Base-by-base conservation (phyloP, 1,140 invertebrate species). In the Neodiprion lecontei region DNA sequence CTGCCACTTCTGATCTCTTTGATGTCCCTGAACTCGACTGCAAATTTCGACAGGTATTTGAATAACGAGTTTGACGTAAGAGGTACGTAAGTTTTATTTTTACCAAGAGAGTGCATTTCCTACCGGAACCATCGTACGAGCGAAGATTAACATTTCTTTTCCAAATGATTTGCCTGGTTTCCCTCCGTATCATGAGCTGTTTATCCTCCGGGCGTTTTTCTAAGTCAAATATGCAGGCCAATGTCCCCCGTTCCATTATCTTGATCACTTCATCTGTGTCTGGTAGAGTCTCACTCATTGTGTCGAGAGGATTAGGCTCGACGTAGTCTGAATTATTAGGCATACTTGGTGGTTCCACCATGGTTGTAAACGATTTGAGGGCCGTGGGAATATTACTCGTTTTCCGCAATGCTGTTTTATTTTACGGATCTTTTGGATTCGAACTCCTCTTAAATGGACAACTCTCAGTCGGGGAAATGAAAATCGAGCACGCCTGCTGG, bases 1-100 rank as follows among this genome's bases (percentile, higher is more conserved):
- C 95, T 96, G 1, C 96, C 96, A 23, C 91, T 77, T 12, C 96
- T 89, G 21, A 96, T 91, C 90, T 97, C 96, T 86, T 96, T 96
- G 1, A 97, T 92, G 85, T 96, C 94, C 49, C 93, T 83, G 71
- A 97, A 89, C 80, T 96, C 94, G 70, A 96, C 92, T 86, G 66
- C 80, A 84, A 3, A 83, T 77, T 8, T 14, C 77, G 72, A 9
- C 80, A 79, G 70, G 77, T 12, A 85, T 81, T 7, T 82, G 82
- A 14, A 61, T 61, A 61, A 65, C 14, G 21, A 47, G 69, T 1
- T 28, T 47, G 28, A 2, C 7, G n/a, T 12, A 61, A 5, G 0
- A 21, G n/a, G 3, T 67, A 21, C 12, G 8, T 61, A 9, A 4
- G 8, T 14, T 61, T 14, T 61, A 14, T 12, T 61, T 61, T 9